A percentile compares a stretch with the other conserved stretches of the same genome.
These are phyloP conservation scores for Cydia splendana DNA, from an alignment of 1,140 invertebrate genomes.

Conservation along the genomic window DNA sequence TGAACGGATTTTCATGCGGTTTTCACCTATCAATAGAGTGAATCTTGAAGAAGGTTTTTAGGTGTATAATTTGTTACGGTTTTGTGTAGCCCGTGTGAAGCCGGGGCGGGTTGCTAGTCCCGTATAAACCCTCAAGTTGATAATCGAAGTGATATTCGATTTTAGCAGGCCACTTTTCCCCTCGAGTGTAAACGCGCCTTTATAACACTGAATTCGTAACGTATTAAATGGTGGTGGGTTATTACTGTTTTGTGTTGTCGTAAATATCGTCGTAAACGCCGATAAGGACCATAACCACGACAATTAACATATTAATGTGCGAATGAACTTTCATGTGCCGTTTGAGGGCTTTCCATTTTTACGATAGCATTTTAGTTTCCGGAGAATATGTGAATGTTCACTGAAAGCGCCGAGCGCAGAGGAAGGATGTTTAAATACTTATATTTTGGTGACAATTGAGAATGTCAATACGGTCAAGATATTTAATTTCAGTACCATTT, in stretches of 20 bases:
- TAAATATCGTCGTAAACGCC: background rate
- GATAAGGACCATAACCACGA: background rate
- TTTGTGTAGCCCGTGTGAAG: too few relatives aligned
- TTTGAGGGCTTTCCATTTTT: background rate
- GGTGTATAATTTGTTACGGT: too few relatives aligned
- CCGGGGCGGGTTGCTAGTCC: too few relatives aligned
- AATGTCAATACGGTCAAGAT: too few relatives aligned
- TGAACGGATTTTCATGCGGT: too few relatives aligned
- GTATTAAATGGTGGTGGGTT: background rate
- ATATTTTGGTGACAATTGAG: too few relatives aligned
- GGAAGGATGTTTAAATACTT: too few relatives aligned
- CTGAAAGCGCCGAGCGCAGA: background rate
- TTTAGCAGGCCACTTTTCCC: background rate
- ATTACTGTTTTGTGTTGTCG: conserved; percentile 2
- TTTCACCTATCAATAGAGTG: too few relatives aligned
- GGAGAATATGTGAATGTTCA: background rate
- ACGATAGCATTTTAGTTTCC: background rate
- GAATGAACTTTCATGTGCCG: background rate
- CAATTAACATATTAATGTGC: conserved; percentile 5
- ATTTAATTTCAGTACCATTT: too few relatives aligned
- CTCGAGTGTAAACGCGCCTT: background rate
- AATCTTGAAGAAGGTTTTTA: too few relatives aligned
- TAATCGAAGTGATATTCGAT: too few relatives aligned
- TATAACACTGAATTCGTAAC: background rate
- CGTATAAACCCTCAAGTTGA: too few relatives aligned